A percentile compares a stretch with the other conserved stretches of the same genome.
Conservation (phyloP, 2,797 vertebrate species). For the Anomalospiza imberbis region DNA sequence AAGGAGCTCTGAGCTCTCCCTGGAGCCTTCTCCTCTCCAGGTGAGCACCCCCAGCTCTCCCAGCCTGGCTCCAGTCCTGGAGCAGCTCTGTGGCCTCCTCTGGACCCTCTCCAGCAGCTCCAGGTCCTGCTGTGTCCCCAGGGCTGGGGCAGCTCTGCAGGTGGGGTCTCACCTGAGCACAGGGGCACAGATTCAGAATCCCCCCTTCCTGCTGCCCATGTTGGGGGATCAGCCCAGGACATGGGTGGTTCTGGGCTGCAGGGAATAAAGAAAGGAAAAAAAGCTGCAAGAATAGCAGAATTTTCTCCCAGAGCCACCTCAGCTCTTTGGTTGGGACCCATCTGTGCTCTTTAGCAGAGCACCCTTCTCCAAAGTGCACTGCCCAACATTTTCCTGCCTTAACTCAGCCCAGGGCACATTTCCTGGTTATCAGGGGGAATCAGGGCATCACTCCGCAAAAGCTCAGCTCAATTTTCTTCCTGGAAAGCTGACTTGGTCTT, state of each 20-base stretch:
- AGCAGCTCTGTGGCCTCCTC: neutral
- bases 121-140: neutral
- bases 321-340: neutral
- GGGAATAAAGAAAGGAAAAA: neutral
- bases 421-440: neutral
- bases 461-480: neutral
- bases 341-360: neutral
- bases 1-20: too few species aligned
- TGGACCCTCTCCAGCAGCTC: neutral
- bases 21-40: too few species aligned
- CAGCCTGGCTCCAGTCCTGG: too few species aligned
- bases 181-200: neutral
- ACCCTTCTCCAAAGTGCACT: neutral
- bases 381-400: neutral
- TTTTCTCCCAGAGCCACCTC: neutral
- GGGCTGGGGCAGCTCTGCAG: neutral
- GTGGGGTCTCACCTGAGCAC: neutral
- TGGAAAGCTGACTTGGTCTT: neutral
- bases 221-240: neutral
- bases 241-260: neutral
- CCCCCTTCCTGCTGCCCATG: accelerated
- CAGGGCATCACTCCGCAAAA: neutral
- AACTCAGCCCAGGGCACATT: neutral
- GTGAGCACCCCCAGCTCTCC: too few species aligned
- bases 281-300: neutral